Evolutionary conservation across 2,797 vertebrate genomes (phyloP).

Genomic region (Ataeniobius toweri): DNA sequence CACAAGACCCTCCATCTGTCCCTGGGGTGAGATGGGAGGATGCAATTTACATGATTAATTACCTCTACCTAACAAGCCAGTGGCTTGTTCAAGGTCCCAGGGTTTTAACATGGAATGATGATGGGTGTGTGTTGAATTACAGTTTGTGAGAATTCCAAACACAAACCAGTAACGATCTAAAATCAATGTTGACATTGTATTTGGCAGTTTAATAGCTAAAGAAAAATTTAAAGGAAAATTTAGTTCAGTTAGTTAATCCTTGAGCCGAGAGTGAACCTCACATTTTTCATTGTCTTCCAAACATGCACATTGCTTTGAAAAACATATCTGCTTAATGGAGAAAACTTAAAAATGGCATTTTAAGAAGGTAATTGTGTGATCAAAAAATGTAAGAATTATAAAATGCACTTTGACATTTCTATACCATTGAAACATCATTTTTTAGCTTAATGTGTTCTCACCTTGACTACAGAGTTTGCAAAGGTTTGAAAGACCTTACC

Average conservation of each 20-base stretch:
- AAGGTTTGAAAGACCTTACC: not conserved
- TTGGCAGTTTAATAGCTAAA: constrained; percentile 11
- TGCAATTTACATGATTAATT: constrained; percentile 79
- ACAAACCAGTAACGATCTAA: constrained; percentile 60
- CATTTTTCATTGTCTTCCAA: not conserved
- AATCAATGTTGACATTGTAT: constrained; percentile 54
- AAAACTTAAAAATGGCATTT: too few relatives aligned
- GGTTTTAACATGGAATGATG: constrained; percentile 43
- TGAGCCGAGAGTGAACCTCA: not conserved
- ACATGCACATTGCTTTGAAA: not conserved
- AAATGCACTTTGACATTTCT: not conserved
- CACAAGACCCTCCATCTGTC: constrained; percentile 66
- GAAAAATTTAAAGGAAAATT: too few relatives aligned
- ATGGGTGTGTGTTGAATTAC: constrained; percentile 11
- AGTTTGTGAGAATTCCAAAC: constrained; percentile 42
- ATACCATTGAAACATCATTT: not conserved
- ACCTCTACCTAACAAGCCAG: constrained; percentile 69
- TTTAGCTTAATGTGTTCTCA: not conserved
- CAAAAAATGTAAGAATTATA: not conserved
- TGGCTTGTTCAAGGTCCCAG: constrained; percentile 42
- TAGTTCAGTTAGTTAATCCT: not conserved
- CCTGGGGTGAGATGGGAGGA: constrained; percentile 60
- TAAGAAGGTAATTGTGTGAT: not conserved
- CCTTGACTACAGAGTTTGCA: not conserved
- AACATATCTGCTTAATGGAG: not conserved